Conservation (phyloP, 2,888 invertebrate genomes). For the Mesopsocus fuscifrons region DNA sequence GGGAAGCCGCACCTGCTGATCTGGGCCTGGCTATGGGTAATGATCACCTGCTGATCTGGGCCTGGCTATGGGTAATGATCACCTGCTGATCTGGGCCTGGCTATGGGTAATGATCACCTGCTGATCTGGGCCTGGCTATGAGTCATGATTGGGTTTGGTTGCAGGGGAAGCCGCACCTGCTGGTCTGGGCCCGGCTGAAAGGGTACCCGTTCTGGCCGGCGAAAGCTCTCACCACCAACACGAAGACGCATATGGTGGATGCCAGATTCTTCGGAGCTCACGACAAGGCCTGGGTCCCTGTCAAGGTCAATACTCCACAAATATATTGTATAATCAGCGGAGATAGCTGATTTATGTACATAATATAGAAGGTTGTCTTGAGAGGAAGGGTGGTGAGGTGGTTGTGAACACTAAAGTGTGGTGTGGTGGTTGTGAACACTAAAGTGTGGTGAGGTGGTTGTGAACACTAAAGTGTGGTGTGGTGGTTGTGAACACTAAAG, state of each 20-base stretch:
- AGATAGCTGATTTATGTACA: no score
- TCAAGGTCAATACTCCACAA: no score
- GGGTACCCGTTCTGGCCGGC: conserved; percentile 98
- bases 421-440: no score
- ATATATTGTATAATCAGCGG: no score
- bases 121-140: not conserved
- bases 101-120: conserved; percentile 28
- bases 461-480: no score
- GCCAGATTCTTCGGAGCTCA: conserved; percentile 91
- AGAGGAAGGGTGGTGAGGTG: no score
- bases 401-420: no score
- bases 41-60: no score
- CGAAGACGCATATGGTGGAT: conserved; percentile 47
- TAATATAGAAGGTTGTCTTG: no score
- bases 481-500: no score
- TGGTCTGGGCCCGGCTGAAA: conserved; percentile 93
- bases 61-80: conserved; percentile 42
- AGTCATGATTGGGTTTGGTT: conserved; percentile 15
- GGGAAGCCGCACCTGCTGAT: conserved; percentile 3
- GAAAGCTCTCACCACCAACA: conserved; percentile 59
- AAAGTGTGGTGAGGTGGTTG: no score
- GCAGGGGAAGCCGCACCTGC: conserved; percentile 57
- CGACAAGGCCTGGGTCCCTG: conserved; percentile 79
- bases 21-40: not conserved
- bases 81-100: conserved; percentile 89